phyloP scores from a whole-genome alignment of 2,797 vertebrate genomes.

The Centroberyx gerrardi region DNA sequence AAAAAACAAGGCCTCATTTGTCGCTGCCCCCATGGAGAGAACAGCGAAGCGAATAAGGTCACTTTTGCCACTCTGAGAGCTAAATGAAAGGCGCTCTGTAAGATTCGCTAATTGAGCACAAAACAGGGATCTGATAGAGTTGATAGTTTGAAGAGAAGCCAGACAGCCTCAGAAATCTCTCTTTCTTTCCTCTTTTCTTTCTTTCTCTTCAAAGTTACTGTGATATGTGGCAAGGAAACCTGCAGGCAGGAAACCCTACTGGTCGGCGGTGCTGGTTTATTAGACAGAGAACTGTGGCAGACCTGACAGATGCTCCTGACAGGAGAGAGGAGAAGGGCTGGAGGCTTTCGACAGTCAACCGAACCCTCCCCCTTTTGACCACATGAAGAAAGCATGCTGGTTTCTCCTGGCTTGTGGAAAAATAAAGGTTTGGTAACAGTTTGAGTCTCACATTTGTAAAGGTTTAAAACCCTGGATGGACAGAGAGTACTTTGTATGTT shows the following conservation, averaged over 20 bases:
- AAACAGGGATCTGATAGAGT: conserved; percentile 73
- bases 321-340: conserved; percentile 56
- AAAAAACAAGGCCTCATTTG: conserved; percentile 78
- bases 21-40: conserved; percentile 72
- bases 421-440: conserved; percentile 39
- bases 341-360: conserved; percentile 51
- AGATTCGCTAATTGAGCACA: conserved; percentile 72
- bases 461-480: conserved; percentile 29
- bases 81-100: conserved; percentile 78
- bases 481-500: conserved; percentile 23
- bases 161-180: conserved; percentile 47
- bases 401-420: conserved; percentile 27
- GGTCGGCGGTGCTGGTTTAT: conserved; percentile 67
- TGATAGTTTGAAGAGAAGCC: conserved; percentile 61
- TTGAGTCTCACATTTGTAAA: conserved; percentile 36
- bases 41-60: conserved; percentile 72
- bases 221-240: conserved; percentile 61
- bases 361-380: conserved; percentile 46
- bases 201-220: conserved; percentile 63
- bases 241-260: conserved; percentile 65
- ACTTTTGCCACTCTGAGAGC: conserved; percentile 73
- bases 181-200: conserved; percentile 31
- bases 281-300: conserved; percentile 63
- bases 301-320: conserved; percentile 74
- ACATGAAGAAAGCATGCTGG: conserved; percentile 35